Percentiles rank a stretch among this genome's conserved stretches.
Evolutionary conservation across 2,113 vertebrate genomes (phyloP).

Genomic region (Varanus komodoensis): DNA sequence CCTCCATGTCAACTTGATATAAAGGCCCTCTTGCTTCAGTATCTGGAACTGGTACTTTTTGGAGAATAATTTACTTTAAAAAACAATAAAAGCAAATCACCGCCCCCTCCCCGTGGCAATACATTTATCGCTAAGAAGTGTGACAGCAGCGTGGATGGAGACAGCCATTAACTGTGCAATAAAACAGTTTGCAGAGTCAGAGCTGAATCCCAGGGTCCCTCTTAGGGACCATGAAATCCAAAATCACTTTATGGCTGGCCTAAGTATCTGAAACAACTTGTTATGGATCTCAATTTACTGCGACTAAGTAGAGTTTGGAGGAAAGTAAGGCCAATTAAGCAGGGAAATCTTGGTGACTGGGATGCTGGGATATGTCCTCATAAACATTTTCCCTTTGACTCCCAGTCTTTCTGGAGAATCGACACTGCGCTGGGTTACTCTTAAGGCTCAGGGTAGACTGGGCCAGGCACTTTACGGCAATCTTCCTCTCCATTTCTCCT

Average conservation of each 20-base stretch:
- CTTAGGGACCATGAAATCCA: conserved; percentile 37
- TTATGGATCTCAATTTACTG: conserved; percentile 31
- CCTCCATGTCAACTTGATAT: background rate
- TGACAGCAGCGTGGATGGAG: background rate
- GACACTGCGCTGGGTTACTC: conserved; percentile 32
- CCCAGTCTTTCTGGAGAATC: background rate
- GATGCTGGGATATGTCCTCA: conserved; percentile 18
- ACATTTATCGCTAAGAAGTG: background rate
- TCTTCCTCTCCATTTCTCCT: conserved; percentile 41
- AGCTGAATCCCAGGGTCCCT: conserved; percentile 24
- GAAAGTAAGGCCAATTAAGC: conserved; percentile 23
- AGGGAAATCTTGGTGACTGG: background rate
- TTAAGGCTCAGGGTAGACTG: conserved; percentile 39
- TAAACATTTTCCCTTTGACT: background rate
- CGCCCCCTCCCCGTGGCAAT: background rate
- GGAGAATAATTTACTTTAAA: background rate
- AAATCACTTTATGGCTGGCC: conserved; percentile 17
- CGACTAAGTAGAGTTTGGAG: conserved; percentile 14
- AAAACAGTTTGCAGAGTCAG: conserved; percentile 25
- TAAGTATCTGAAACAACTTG: conserved; percentile 34
- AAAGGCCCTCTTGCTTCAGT: background rate
- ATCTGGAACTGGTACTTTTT: background rate
- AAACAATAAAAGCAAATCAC: background rate
- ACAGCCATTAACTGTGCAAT: background rate
- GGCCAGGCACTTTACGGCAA: conserved; percentile 13